These are phyloP conservation scores for Drosophila longiperda DNA, from an alignment of 2,888 invertebrate species.

Conservation along the genomic window DNA sequence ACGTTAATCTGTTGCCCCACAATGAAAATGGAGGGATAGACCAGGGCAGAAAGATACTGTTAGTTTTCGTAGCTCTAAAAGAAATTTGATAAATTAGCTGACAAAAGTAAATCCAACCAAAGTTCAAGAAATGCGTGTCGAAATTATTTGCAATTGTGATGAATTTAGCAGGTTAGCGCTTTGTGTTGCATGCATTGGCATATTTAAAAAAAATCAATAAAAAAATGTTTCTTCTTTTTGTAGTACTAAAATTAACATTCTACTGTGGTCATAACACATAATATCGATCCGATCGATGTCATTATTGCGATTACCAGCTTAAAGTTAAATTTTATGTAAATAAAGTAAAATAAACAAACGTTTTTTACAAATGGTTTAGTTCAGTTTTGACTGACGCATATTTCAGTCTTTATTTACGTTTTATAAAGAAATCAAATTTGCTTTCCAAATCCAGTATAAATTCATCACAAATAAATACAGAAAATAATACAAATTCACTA, in stretches of 20 bases:
- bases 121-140: conserved; percentile 1
- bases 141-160: not conserved
- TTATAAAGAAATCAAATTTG: no score
- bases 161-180: not conserved
- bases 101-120: conserved; percentile 1
- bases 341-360: no score
- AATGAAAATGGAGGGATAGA: no score
- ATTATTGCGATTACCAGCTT: no score
- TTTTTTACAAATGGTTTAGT: no score
- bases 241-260: no score
- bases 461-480: not conserved
- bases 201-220: not conserved
- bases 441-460: no score
- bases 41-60: not conserved
- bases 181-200: not conserved
- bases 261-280: no score
- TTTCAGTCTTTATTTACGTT: no score
- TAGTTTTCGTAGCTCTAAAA: conserved; percentile 17
- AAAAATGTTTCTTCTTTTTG: not conserved
- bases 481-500: not conserved
- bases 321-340: no score
- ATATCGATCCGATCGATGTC: no score
- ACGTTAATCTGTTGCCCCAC: conserved; percentile 20
- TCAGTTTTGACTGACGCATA: no score
- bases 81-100: conserved; percentile 27